phyloP scores from a whole-genome alignment of 2,888 invertebrate species.

The Hecatera dysodea region DNA sequence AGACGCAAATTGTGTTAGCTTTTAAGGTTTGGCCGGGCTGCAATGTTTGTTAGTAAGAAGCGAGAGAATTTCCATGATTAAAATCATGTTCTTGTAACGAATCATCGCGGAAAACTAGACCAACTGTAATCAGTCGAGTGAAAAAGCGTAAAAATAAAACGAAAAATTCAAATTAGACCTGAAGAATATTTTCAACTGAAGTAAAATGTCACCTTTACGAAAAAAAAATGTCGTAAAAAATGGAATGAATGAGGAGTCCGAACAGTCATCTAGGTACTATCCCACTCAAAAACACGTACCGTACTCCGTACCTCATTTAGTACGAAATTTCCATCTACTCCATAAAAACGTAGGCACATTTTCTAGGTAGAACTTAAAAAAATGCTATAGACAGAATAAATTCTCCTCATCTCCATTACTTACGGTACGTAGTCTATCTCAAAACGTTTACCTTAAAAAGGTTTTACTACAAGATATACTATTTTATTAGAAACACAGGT shows the following conservation, averaged over 20 bases:
- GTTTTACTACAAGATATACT: conserved; percentile 54
- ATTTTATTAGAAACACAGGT: conserved; percentile 59
- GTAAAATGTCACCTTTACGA: conserved; percentile 8
- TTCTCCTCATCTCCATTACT: conserved; percentile 64
- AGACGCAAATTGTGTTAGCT: conserved; percentile 51
- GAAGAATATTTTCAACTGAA: not conserved
- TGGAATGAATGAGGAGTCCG: conserved; percentile 20
- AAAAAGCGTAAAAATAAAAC: not conserved
- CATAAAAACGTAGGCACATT: conserved; percentile 62
- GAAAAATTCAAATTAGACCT: not conserved
- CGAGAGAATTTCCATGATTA: not conserved
- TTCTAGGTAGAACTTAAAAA: conserved; percentile 56
- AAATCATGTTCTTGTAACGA: not conserved
- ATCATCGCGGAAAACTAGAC: not conserved
- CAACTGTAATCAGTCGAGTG: not conserved
- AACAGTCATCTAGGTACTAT: conserved; percentile 44
- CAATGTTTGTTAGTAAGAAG: not conserved
- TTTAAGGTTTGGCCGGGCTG: conserved; percentile 24
- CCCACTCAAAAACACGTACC: conserved; percentile 45
- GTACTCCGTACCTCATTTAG: conserved; percentile 47
- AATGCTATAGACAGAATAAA: conserved; percentile 58
- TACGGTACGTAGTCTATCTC: conserved; percentile 61
- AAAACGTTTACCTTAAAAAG: conserved; percentile 62
- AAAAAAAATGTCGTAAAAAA: conserved; percentile 18
- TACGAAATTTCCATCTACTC: conserved; percentile 50